A percentile compares a stretch with the other conserved stretches of the same genome.
phyloP scores from a whole-genome alignment of 2,113 vertebrate genomes.

The Ciconia stormi region DNA sequence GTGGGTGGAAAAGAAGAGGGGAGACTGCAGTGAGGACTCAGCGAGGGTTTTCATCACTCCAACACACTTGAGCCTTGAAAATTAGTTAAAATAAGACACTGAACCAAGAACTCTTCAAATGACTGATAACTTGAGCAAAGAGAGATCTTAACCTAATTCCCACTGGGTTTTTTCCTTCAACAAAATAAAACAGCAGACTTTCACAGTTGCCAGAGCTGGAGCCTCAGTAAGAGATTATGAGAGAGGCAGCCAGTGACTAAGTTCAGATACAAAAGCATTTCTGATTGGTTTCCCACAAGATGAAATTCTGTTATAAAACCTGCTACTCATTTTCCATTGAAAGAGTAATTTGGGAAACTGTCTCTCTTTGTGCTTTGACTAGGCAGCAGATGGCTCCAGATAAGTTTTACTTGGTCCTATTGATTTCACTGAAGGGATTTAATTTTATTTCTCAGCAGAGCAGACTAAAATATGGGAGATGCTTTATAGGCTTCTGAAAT shows the following conservation, averaged over 20 bases:
- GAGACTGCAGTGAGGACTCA: not conserved
- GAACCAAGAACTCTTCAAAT: not conserved
- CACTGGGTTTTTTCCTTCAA: not conserved
- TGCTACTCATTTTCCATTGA: conserved; percentile 31
- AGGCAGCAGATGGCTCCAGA: conserved; percentile 43
- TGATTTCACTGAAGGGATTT: conserved; percentile 30
- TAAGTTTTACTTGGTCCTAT: conserved; percentile 39
- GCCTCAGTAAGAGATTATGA: not conserved
- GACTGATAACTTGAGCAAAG: not conserved
- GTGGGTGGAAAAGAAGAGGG: not conserved
- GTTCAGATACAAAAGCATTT: not conserved
- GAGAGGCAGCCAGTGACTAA: not conserved
- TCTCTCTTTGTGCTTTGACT: conserved; percentile 35
- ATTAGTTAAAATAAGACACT: not conserved
- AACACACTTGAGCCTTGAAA: not conserved
- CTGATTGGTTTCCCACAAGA: conserved; percentile 16
- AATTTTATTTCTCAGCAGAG: conserved; percentile 43
- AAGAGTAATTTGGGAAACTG: conserved; percentile 40
- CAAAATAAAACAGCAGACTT: not conserved
- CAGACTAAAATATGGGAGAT: not conserved
- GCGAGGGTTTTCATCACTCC: not conserved
- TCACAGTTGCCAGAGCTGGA: conserved; percentile 6
- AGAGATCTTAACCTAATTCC: conserved; percentile 9
- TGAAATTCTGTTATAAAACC: conserved; percentile 18
- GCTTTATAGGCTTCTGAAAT: not conserved